These are phyloP conservation scores for Pungitius pungitius DNA, from an alignment of 2,113 vertebrate species.

Conservation along the genomic window DNA sequence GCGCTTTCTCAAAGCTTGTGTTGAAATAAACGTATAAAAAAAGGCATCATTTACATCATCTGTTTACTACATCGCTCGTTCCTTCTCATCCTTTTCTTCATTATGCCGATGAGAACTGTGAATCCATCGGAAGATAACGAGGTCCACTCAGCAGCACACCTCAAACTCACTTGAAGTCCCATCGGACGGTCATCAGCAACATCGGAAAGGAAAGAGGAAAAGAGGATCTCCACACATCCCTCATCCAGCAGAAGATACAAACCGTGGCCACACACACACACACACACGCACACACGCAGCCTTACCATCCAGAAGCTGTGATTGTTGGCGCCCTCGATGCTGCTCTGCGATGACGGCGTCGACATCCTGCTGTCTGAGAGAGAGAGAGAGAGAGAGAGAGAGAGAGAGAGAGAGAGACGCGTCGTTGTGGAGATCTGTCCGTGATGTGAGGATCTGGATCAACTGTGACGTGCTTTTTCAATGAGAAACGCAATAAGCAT, in stretches of 20 bases:
- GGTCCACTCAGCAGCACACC: background rate
- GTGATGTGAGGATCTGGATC: background rate
- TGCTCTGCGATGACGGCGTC: conserved; percentile 56
- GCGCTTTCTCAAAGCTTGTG: background rate
- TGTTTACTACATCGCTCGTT: background rate
- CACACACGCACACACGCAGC: no score
- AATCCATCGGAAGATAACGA: background rate
- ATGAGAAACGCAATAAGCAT: background rate
- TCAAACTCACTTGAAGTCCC: background rate
- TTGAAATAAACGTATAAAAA: background rate
- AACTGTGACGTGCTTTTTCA: background rate
- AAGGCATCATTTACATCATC: no score
- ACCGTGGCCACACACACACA: no score
- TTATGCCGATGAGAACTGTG: background rate
- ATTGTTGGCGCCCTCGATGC: conserved; percentile 67
- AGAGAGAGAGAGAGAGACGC: conserved; percentile 22
- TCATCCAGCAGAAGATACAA: background rate
- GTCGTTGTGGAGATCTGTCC: no score
- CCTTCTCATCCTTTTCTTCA: background rate
- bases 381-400: conserved; percentile 6
- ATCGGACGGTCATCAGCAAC: background rate
- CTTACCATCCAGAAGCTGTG: conserved; percentile 85
- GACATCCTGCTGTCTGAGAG: conserved; percentile 76
- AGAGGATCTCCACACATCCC: background rate
- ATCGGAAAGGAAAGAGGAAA: background rate